Evolutionary conservation across 2,888 invertebrate genomes (phyloP), one percentile per base, ranked within the genome.

Genomic region (Ormyrus pomaceus): DNA sequence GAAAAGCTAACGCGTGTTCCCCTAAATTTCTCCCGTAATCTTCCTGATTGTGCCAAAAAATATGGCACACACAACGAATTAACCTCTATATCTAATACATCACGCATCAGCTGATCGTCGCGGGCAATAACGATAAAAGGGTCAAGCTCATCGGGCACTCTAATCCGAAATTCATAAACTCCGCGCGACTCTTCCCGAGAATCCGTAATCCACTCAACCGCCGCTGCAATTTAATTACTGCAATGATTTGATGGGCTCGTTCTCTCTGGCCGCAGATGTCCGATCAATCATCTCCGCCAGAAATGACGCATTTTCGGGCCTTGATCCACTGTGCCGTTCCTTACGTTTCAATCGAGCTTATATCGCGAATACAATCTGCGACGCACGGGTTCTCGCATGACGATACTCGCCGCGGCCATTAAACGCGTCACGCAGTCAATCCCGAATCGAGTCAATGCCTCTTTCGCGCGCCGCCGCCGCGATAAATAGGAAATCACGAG

Each of bases 171-270:
- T 11, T 56, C 56, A 56, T n/a, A 13, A 56, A 56, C 13, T 6
- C 56, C 7, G 6, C 55, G 34, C 55, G 34, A 34, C 34, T 34
- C 34, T 34, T 34, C 34, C 34, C 34, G 34, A 34, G 34, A 34
- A 34, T 34, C 34, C 13, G 46, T 72, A 74, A 79, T 74, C 74
- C 73, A 75, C 66, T 77, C 65, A 74, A 75, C 77, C 13, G 34
- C 50, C 65, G 59, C 34, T 13, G 51, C 64, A 70, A 81, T 73
- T 75, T 75, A 78, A 78, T 78, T 70, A 75, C 66, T 72, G 76
- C 80, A 78, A 81, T 75, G 78, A 81, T 81, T 78, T 73, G 69
- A 72, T 80, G 77, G 64, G n/a, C 51, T 53, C n/a, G 13, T n/a
- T 19, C 48, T 55, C 19, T 51, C 8, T 19, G 9, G 56, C 72